Evolutionary conservation across 1,140 invertebrate genomes (phyloP).

Genomic region (Sinella curviseta): DNA sequence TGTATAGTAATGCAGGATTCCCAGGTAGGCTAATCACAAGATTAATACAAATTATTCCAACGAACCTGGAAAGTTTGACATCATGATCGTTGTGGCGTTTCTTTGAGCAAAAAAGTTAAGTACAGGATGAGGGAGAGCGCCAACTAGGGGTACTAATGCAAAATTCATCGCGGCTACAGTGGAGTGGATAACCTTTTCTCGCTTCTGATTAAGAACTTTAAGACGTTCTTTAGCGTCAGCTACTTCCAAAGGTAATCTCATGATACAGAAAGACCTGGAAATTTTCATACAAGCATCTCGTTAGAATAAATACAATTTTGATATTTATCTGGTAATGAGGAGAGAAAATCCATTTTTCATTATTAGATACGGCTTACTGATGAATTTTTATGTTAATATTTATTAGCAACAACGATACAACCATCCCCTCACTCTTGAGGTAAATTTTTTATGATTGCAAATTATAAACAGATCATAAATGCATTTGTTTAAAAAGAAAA

Average conservation of each 20-base stretch:
- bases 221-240: constrained; percentile 7
- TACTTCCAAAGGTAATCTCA: constrained; percentile 23
- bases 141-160: not conserved
- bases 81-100: constrained; percentile 28
- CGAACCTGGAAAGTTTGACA: constrained; percentile 4
- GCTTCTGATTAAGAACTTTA: constrained; percentile 13
- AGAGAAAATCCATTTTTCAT: too few relatives aligned
- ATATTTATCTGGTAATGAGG: not conserved
- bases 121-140: not conserved
- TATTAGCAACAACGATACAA: too few relatives aligned
- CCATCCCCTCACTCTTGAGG: too few relatives aligned
- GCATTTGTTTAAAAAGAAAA: too few relatives aligned
- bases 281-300: not conserved
- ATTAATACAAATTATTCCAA: too few relatives aligned
- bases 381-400: too few relatives aligned
- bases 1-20: not conserved
- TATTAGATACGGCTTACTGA: too few relatives aligned
- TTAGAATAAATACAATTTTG: not conserved
- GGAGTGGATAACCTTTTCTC: constrained; percentile 10
- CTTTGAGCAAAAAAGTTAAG: not conserved
- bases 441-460: too few relatives aligned
- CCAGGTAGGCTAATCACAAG: not conserved
- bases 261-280: constrained; percentile 24
- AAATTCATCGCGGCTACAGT: constrained; percentile 24
- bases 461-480: too few relatives aligned